These are phyloP conservation scores for Anguilla rostrata DNA, from an alignment of 2,113 vertebrate genomes.

Conservation along the genomic window DNA sequence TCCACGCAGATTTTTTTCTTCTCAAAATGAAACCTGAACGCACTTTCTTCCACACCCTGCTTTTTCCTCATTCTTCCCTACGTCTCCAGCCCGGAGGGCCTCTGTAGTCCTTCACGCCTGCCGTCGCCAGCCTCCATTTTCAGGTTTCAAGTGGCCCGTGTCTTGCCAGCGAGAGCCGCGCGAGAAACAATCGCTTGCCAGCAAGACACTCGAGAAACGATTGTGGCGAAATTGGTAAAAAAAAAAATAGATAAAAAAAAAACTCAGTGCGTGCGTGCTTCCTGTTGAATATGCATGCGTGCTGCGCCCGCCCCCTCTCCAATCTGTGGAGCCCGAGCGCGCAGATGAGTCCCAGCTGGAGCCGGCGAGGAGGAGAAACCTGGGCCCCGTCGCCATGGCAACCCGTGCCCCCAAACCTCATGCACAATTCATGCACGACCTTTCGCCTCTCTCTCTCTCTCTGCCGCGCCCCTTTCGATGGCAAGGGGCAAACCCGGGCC, in stretches of 20 bases:
- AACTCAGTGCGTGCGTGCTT: slow-evolving; percentile 1
- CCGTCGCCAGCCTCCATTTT: background rate
- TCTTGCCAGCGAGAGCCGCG: background rate
- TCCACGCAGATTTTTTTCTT: background rate
- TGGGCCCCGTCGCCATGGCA: slow-evolving; percentile 63
- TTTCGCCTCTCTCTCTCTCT: slow-evolving; percentile 48
- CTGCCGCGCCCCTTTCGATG: background rate
- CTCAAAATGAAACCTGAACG: background rate
- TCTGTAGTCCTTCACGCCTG: background rate
- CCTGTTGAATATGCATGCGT: slow-evolving; percentile 45
- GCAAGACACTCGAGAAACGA: background rate
- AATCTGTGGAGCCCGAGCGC: slow-evolving; percentile 38
- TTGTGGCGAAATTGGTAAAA: background rate
- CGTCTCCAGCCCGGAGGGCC: background rate
- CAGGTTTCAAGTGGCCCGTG: background rate
- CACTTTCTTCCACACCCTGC: background rate
- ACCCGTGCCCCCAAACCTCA: slow-evolving; percentile 64
- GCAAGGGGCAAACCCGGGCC: background rate
- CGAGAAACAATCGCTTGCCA: background rate
- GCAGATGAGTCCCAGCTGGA: slow-evolving; percentile 51
- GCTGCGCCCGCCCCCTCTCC: slow-evolving; percentile 23
- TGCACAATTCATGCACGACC: slow-evolving; percentile 81
- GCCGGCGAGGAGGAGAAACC: slow-evolving; percentile 32
- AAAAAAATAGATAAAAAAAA: background rate
- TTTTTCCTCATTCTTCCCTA: background rate